These are phyloP conservation scores for Tipula confusa DNA, from an alignment of 2,888 invertebrate species.

Conservation along the genomic window DNA sequence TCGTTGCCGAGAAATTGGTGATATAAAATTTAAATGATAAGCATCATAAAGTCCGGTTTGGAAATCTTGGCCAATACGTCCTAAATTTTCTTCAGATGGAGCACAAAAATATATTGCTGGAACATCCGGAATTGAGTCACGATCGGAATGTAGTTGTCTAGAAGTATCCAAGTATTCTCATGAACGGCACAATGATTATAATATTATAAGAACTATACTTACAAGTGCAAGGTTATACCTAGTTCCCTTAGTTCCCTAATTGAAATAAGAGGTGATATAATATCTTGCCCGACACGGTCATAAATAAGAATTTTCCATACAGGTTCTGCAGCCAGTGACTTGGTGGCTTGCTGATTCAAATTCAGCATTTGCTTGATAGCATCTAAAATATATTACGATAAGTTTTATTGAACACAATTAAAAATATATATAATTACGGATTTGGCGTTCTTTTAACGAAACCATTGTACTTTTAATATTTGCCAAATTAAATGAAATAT, in stretches of 20 bases:
- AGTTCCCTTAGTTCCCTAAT: conserved; percentile 92
- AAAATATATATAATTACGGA: conserved; percentile 60
- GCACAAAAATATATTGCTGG: conserved; percentile 98
- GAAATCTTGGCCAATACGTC: conserved; percentile 85
- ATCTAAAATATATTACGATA: conserved; percentile 66
- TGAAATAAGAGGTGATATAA: conserved; percentile 93
- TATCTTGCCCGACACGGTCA: conserved; percentile 94
- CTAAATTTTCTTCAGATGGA: conserved; percentile 93
- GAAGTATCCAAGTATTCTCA: conserved; percentile 25
- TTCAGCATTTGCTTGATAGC: conserved; percentile 95
- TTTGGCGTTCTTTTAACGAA: conserved; percentile 66
- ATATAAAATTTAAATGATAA: conserved; percentile 95
- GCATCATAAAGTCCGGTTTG: conserved; percentile 87
- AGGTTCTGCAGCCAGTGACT: conserved; percentile 75
- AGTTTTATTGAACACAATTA: too few relatives aligned
- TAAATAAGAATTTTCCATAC: conserved; percentile 96
- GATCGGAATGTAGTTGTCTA: conserved; percentile 80
- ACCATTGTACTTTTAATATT: conserved; percentile 51
- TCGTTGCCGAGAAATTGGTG: conserved; percentile 87
- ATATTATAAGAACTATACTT: conserved; percentile 47
- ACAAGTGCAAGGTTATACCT: conserved; percentile 97
- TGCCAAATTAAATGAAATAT: background rate
- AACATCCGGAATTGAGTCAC: conserved; percentile 95
- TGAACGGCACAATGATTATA: background rate
- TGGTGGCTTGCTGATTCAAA: conserved; percentile 76